Percentiles rank a stretch among this genome's conserved stretches.
phyloP scores from a whole-genome alignment of 1,140 invertebrate genomes.

The Daktulosphaira vitifoliae region DNA sequence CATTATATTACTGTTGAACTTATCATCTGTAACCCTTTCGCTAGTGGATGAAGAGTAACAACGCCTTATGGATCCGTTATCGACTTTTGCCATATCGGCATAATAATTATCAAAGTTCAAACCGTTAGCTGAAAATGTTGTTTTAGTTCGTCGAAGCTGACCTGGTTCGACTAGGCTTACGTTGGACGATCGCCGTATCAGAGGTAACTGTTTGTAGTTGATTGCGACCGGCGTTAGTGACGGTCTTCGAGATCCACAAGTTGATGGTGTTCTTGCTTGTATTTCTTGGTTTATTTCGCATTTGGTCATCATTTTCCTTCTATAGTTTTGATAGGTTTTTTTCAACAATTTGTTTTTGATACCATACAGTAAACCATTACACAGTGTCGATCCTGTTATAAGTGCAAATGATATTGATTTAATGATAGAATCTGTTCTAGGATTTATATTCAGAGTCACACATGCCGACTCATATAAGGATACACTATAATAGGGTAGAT shows the following conservation, averaged over 20 bases:
- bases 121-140: slow-evolving; percentile 42
- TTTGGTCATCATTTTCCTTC: slow-evolving; percentile 69
- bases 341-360: slow-evolving; percentile 59
- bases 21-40: slow-evolving; percentile 43
- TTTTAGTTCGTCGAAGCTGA: slow-evolving; percentile 42
- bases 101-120: slow-evolving; percentile 17
- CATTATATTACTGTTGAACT: slow-evolving; percentile 39
- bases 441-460: slow-evolving; percentile 37
- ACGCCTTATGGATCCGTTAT: neutral
- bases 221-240: slow-evolving; percentile 50
- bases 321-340: slow-evolving; percentile 66
- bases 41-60: neutral
- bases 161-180: slow-evolving; percentile 10
- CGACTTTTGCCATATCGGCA: slow-evolving; percentile 41
- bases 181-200: slow-evolving; percentile 36
- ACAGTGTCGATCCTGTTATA: slow-evolving; percentile 57
- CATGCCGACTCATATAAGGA: slow-evolving; percentile 51
- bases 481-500: slow-evolving; percentile 62
- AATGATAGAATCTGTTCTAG: slow-evolving; percentile 39
- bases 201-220: slow-evolving; percentile 49
- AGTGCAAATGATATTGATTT: slow-evolving; percentile 50
- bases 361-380: slow-evolving; percentile 68
- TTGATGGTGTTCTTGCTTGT: slow-evolving; percentile 65
- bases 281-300: slow-evolving; percentile 64
- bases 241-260: slow-evolving; percentile 61